These are phyloP conservation scores for Poeciliopsis occidentalis DNA, from an alignment of 2,113 vertebrate genomes.

Conservation along the genomic window DNA sequence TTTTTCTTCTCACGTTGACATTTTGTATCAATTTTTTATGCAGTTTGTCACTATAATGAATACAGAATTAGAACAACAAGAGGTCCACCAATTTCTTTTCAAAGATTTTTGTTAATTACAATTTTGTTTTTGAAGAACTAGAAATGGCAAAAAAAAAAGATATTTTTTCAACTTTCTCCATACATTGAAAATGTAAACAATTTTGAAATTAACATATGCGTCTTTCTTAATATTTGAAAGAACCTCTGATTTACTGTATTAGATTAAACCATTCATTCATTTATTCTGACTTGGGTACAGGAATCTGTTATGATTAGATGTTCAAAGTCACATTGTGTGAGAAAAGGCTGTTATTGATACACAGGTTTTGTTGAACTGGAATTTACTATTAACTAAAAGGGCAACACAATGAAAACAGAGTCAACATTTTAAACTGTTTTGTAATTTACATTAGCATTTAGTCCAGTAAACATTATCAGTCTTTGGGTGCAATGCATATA, in stretches of 20 bases:
- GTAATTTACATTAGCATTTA: no score
- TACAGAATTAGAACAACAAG: not conserved
- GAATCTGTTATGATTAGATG: not conserved
- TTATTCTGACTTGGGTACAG: not conserved
- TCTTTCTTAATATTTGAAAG: not conserved
- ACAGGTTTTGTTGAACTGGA: not conserved
- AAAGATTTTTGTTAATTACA: not conserved
- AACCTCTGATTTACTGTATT: not conserved
- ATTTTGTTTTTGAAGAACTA: not conserved
- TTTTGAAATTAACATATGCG: not conserved
- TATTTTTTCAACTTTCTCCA: not conserved
- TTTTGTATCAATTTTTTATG: conserved; percentile 1
- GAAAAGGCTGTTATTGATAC: no score
- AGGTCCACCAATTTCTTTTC: not conserved
- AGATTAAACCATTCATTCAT: not conserved
- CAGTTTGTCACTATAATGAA: not conserved
- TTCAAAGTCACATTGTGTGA: not conserved
- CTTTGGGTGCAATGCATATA: no score
- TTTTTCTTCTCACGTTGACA: not conserved
- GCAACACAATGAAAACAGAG: not conserved
- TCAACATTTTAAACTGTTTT: not conserved
- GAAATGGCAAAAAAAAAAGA: not conserved
- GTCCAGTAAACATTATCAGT: no score
- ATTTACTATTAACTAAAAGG: not conserved
- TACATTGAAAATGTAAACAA: not conserved